phyloP scores from a whole-genome alignment of 2,888 invertebrate genomes.

The Cantharis flavilabris region DNA sequence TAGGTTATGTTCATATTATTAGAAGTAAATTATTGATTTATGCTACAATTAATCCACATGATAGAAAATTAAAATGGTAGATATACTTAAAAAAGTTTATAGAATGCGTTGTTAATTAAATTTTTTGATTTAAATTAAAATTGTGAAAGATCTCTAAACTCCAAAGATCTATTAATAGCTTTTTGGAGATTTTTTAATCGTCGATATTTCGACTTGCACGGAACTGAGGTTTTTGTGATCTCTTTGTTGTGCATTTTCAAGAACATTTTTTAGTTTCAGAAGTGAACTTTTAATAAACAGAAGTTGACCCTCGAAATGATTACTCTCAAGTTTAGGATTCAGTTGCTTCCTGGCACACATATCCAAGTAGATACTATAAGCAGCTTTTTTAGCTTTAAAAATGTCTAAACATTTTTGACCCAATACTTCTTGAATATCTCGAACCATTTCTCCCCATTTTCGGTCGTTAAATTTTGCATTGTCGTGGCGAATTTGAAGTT shows the following conservation, averaged over 20 bases:
- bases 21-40: too few relatives aligned
- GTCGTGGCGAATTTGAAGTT: not conserved
- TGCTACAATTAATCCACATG: too few relatives aligned
- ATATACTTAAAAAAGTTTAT: too few relatives aligned
- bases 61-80: too few relatives aligned
- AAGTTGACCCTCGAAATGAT: constrained; percentile 15
- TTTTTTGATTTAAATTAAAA: too few relatives aligned
- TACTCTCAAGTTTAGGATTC: not conserved
- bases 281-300: constrained; percentile 10
- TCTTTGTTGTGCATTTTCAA: not conserved
- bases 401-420: constrained; percentile 1
- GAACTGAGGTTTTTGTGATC: not conserved
- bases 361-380: constrained; percentile 10
- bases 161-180: too few relatives aligned
- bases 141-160: too few relatives aligned
- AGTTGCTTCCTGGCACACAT: constrained; percentile 7
- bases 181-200: not conserved
- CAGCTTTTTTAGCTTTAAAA: not conserved
- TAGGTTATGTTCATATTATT: too few relatives aligned
- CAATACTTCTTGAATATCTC: constrained; percentile 5
- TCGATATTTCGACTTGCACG: not conserved
- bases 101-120: too few relatives aligned
- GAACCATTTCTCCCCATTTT: constrained; percentile 14
- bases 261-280: not conserved
- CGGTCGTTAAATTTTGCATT: not conserved